Conservation (phyloP, 2,888 invertebrate genomes). For the Proisotoma minuta region DNA sequence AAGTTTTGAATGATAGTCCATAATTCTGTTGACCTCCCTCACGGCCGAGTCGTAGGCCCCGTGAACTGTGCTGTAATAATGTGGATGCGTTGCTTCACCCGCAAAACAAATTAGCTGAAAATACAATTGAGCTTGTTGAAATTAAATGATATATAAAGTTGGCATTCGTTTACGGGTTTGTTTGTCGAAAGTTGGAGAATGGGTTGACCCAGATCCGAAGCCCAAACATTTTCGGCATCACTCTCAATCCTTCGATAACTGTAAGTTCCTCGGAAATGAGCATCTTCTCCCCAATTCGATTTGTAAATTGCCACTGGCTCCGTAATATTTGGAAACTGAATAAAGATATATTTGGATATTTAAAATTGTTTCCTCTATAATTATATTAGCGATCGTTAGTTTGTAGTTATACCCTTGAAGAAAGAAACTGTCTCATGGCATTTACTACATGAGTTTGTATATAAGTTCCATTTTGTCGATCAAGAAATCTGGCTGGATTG, state of each 20-base stretch:
- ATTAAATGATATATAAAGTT: too few relatives aligned
- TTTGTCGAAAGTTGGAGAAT: constrained; percentile 48
- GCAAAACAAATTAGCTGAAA: constrained; percentile 50
- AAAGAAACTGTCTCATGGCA: not conserved
- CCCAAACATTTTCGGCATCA: constrained; percentile 55
- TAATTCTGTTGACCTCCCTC: constrained; percentile 63
- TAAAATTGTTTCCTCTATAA: too few relatives aligned
- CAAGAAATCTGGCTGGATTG: constrained; percentile 59
- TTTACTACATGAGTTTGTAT: not conserved
- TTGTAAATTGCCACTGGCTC: constrained; percentile 56
- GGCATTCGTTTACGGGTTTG: not conserved
- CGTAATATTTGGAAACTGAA: constrained; percentile 50
- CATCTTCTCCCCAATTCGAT: constrained; percentile 67
- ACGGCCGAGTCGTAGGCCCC: constrained; percentile 69
- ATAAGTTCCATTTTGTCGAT: constrained; percentile 53
- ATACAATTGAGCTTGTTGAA: too few relatives aligned
- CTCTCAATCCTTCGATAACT: constrained; percentile 58
- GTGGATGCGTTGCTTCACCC: constrained; percentile 50
- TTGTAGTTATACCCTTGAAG: not conserved
- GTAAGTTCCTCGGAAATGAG: constrained; percentile 68
- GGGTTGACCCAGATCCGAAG: constrained; percentile 59
- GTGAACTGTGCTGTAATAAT: constrained; percentile 58
- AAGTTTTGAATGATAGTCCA: too few relatives aligned
- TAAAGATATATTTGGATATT: not conserved
- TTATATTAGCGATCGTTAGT: too few relatives aligned